Percentiles rank a stretch among this genome's conserved stretches.
phyloP scores from a whole-genome alignment of 2,797 vertebrate species.

The Choloepus didactylus region DNA sequence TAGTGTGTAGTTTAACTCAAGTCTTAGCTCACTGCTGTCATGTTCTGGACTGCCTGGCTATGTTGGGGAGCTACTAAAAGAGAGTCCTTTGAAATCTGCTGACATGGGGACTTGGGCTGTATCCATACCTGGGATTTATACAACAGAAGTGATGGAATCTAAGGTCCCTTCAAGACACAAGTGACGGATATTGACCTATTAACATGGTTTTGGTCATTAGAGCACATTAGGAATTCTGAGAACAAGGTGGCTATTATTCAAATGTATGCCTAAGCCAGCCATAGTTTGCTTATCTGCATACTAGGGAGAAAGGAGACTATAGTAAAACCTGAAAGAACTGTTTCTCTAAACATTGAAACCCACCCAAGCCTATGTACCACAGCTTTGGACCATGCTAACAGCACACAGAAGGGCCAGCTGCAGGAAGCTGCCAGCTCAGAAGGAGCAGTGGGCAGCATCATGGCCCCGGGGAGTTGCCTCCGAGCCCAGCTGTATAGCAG shows the following conservation, averaged over 20 bases:
- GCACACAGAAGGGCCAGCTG: background rate
- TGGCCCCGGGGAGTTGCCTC: background rate
- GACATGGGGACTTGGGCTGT: background rate
- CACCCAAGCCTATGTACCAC: background rate
- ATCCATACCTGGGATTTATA: background rate
- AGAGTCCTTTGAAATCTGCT: background rate
- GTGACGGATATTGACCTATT: background rate
- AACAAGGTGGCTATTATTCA: background rate
- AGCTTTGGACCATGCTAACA: background rate
- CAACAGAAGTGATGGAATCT: background rate
- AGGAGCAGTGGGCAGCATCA: background rate
- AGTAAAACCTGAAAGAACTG: background rate
- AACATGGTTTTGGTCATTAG: background rate
- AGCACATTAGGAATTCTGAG: background rate
- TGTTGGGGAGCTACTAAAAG: background rate
- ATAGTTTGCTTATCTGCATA: background rate
- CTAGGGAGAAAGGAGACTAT: background rate
- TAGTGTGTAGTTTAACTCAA: background rate
- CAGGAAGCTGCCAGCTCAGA: background rate
- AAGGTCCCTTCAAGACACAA: background rate
- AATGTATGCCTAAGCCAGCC: background rate
- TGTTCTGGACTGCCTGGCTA: background rate
- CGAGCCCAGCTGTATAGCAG: background rate
- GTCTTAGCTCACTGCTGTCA: background rate
- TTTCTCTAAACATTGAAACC: background rate